Percentiles rank a stretch among this genome's conserved stretches.
phyloP scores from a whole-genome alignment of 2,888 invertebrate genomes.

The Ormyrus rosae region DNA sequence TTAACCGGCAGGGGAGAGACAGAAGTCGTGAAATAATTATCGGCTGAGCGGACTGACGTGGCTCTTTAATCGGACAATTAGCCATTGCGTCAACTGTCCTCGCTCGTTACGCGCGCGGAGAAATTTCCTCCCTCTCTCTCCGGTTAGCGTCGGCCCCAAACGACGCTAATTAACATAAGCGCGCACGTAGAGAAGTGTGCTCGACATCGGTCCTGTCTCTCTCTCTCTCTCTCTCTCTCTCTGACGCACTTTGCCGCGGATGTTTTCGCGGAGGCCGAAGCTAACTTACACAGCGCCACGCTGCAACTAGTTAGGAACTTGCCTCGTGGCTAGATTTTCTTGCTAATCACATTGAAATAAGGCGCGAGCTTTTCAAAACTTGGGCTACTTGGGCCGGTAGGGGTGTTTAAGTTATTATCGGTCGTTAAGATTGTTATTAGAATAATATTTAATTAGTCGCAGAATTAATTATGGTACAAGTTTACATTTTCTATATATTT shows the following conservation, averaged over 20 bases:
- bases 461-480: too few species aligned
- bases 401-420: too few species aligned
- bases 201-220: slow-evolving; percentile 9
- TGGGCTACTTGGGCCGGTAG: too few species aligned
- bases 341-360: slow-evolving; percentile 45
- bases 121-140: slow-evolving; percentile 29
- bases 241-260: slow-evolving; percentile 48
- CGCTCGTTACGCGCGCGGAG: slow-evolving; percentile 39
- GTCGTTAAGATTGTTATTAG: too few species aligned
- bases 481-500: too few species aligned
- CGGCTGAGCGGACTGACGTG: slow-evolving; percentile 59
- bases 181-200: background rate
- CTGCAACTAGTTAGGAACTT: slow-evolving; percentile 48
- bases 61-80: slow-evolving; percentile 69
- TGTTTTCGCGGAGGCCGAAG: slow-evolving; percentile 49
- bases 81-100: slow-evolving; percentile 62
- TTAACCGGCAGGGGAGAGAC: slow-evolving; percentile 59
- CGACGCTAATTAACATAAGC: slow-evolving; percentile 47
- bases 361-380: background rate
- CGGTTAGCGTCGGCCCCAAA: background rate
- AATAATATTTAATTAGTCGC: too few species aligned
- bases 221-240: slow-evolving; percentile 40
- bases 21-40: slow-evolving; percentile 66
- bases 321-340: slow-evolving; percentile 36
- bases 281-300: slow-evolving; percentile 31